Conservation (phyloP, 2,113 vertebrate species). For the Chloebia gouldiae region DNA sequence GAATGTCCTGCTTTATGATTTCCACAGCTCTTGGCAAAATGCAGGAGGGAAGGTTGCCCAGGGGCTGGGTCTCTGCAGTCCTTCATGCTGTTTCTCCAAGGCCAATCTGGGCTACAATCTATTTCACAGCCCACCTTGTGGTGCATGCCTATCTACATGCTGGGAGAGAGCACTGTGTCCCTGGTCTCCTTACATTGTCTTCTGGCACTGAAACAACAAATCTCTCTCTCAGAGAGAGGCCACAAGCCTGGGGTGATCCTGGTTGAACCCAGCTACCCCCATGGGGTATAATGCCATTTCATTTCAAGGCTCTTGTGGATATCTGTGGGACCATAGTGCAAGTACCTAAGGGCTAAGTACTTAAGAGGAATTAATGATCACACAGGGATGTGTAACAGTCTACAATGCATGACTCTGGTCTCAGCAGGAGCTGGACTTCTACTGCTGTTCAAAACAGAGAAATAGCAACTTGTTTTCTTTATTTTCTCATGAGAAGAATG, state of each 20-base stretch:
- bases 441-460: neutral
- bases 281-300: neutral
- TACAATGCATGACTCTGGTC: neutral
- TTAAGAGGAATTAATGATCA: neutral
- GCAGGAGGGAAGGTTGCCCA: neutral
- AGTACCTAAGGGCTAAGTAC: neutral
- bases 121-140: neutral
- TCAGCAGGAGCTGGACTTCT: neutral
- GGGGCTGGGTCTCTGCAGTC: neutral
- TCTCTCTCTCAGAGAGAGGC: neutral
- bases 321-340: neutral
- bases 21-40: neutral
- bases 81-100: neutral
- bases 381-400: accelerated
- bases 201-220: neutral
- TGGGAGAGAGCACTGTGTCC: accelerated
- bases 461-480: neutral
- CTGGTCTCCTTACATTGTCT: neutral
- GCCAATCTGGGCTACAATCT: neutral
- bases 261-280: neutral
- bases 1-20: neutral
- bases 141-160: neutral
- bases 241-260: neutral
- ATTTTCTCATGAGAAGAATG: neutral
- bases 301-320: neutral